Conservation (phyloP, 2,888 invertebrate genomes). For the Cyclophora punctaria region DNA sequence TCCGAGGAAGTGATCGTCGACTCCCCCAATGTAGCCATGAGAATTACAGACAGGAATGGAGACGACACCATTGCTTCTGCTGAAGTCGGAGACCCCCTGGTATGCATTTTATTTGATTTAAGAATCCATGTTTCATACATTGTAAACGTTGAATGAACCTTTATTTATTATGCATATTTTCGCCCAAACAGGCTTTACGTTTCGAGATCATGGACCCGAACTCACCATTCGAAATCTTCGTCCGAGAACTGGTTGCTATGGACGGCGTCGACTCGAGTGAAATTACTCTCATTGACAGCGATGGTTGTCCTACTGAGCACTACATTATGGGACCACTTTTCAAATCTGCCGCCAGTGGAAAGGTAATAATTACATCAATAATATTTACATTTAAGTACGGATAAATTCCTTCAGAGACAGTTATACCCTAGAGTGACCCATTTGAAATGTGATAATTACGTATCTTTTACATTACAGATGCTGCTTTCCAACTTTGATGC, state of each 20-base stretch:
- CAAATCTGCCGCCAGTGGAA: conserved; percentile 85
- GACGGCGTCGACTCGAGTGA: conserved; percentile 95
- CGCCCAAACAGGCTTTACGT: conserved; percentile 77
- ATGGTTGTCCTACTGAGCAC: conserved; percentile 94
- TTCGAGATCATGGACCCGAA: conserved; percentile 95
- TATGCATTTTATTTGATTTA: conserved; percentile 25
- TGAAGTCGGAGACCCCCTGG: conserved; percentile 93
- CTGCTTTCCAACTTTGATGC: conserved; percentile 94
- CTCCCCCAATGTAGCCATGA: conserved; percentile 96
- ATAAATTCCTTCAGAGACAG: too few species aligned
- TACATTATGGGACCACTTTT: conserved; percentile 95
- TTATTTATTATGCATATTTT: conserved; percentile 4
- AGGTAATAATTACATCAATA: conserved; percentile 66
- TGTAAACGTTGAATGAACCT: too few species aligned
- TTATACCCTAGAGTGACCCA: too few species aligned
- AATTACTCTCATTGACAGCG: conserved; percentile 92
- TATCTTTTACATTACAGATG: conserved; percentile 72
- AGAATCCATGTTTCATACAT: too few species aligned
- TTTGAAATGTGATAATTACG: background rate
- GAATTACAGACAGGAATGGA: conserved; percentile 89
- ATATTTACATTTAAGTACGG: too few species aligned
- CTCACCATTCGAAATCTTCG: conserved; percentile 96
- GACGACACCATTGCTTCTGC: conserved; percentile 90
- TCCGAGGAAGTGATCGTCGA: conserved; percentile 94
- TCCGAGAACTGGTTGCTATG: conserved; percentile 94